Evolutionary conservation across 2,888 invertebrate species (phyloP).

Genomic region (Thumatha senex): DNA sequence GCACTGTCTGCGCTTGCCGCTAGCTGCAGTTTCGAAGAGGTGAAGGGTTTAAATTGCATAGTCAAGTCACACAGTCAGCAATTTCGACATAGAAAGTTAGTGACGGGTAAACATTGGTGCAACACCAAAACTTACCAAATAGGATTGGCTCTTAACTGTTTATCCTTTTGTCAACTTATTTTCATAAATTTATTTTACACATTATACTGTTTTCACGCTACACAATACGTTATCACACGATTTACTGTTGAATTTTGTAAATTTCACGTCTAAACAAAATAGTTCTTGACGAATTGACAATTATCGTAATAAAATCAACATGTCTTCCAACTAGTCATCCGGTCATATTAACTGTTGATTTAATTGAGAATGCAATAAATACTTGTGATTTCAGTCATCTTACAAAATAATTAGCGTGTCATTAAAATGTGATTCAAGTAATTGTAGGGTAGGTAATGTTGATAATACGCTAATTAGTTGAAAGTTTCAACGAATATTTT

Average conservation of each 20-base stretch:
- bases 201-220: constrained; percentile 67
- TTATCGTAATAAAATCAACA: constrained; percentile 78
- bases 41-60: constrained; percentile 32
- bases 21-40: constrained; percentile 22
- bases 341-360: constrained; percentile 48
- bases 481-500: too few species aligned
- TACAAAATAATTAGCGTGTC: not conserved
- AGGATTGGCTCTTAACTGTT: constrained; percentile 57
- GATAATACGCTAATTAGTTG: too few species aligned
- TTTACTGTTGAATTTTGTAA: constrained; percentile 73
- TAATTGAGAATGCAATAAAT: not conserved
- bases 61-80: constrained; percentile 31
- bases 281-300: constrained; percentile 79
- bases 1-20: constrained; percentile 14
- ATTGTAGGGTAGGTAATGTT: too few species aligned
- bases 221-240: constrained; percentile 64
- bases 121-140: constrained; percentile 74
- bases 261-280: constrained; percentile 71
- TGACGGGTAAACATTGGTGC: constrained; percentile 62
- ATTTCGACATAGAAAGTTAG: constrained; percentile 60
- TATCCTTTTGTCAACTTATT: constrained; percentile 60
- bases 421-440: too few species aligned
- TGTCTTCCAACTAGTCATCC: constrained; percentile 74
- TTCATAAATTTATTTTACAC: constrained; percentile 67
- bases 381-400: constrained; percentile 1